phyloP scores from a whole-genome alignment of 2,888 invertebrate species.

The Pristionchus maxplancki region DNA sequence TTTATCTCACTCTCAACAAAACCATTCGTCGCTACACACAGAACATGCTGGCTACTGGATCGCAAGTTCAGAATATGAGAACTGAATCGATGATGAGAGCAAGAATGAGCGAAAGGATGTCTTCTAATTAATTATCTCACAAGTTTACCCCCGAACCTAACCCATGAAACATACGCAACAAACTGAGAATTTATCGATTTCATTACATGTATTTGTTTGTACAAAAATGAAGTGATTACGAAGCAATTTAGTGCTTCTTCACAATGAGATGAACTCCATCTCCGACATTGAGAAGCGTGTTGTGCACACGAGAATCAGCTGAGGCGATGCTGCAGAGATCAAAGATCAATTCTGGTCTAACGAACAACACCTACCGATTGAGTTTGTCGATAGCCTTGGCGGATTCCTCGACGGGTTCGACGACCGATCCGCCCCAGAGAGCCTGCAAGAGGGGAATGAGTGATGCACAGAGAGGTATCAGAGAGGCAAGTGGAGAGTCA shows the following conservation, averaged over 20 bases:
- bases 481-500: no score
- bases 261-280: no score
- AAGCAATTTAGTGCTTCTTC: no score
- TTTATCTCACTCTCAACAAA: constrained; percentile 25
- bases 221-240: no score
- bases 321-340: not conserved
- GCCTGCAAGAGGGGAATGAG: constrained; percentile 48
- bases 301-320: constrained; percentile 67
- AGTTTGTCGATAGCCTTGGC: constrained; percentile 53
- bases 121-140: no score
- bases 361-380: constrained; percentile 45
- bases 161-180: no score
- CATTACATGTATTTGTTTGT: not conserved
- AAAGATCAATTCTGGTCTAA: no score
- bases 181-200: not conserved
- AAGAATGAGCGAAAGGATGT: not conserved
- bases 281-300: no score
- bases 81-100: not conserved
- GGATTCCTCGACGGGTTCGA: not conserved
- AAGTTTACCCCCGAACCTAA: no score
- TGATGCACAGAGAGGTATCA: no score
- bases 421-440: constrained; percentile 53
- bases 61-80: not conserved
- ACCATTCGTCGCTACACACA: not conserved
- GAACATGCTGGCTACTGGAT: not conserved